Evolutionary conservation across 2,888 invertebrate species (phyloP).

Genomic region (Plagodis pulveraria): DNA sequence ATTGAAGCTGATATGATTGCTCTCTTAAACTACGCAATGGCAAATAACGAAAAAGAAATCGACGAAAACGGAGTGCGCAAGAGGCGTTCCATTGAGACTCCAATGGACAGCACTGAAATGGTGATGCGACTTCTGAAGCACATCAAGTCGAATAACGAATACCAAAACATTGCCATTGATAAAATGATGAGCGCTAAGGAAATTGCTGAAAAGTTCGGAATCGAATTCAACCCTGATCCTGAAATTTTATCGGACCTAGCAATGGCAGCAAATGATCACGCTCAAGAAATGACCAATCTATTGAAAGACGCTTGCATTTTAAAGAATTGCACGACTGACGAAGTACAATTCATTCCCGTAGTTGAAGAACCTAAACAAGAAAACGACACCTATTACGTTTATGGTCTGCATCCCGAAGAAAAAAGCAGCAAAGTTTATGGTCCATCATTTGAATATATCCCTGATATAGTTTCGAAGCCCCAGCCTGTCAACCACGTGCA

Average conservation of each 20-base stretch:
- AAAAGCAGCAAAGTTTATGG: conserved; percentile 29
- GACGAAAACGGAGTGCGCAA: conserved; percentile 55
- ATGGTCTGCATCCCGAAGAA: conserved; percentile 44
- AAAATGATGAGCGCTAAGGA: conserved; percentile 81
- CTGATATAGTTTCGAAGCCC: conserved; percentile 31
- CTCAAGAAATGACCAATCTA: conserved; percentile 65
- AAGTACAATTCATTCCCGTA: conserved; percentile 43
- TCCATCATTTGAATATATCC: conserved; percentile 36
- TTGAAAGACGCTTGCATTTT: conserved; percentile 58
- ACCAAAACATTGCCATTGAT: conserved; percentile 78
- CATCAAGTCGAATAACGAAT: conserved; percentile 74
- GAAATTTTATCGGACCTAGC: conserved; percentile 72
- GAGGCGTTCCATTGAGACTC: conserved; percentile 66
- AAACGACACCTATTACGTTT: conserved; percentile 48
- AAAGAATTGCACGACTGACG: conserved; percentile 50
- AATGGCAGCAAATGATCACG: conserved; percentile 67
- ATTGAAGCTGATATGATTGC: conserved; percentile 70
- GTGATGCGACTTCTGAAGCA: conserved; percentile 71
- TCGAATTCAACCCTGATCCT: conserved; percentile 71
- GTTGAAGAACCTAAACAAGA: conserved; percentile 35
- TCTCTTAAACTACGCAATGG: conserved; percentile 60
- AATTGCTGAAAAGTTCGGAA: conserved; percentile 76
- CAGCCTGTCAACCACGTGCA: conserved; percentile 41
- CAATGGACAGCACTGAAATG: conserved; percentile 69
- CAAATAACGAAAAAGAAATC: conserved; percentile 37